Conservation (phyloP, 2,797 vertebrate genomes). For the Bothrops alternatus region DNA sequence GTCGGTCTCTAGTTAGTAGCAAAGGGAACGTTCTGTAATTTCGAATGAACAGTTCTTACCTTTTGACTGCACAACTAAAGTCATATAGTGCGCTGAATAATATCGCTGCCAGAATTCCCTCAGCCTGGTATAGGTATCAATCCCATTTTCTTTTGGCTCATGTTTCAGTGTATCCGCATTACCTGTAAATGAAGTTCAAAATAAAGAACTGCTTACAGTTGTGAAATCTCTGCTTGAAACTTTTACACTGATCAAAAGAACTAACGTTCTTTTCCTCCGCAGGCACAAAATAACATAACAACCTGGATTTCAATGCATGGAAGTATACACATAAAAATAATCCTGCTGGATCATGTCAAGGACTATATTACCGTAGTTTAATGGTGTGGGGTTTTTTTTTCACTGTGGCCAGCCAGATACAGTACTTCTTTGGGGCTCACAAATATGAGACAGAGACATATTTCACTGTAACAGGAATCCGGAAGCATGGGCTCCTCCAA, state of each 20-base stretch:
- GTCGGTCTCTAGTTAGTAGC: not conserved
- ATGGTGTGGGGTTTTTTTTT: not conserved
- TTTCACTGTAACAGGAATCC: not conserved
- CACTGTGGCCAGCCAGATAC: not conserved
- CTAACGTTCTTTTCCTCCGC: not conserved
- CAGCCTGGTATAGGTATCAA: slow-evolving; percentile 86
- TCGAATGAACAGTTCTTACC: slow-evolving; percentile 69
- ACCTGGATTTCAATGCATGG: not conserved
- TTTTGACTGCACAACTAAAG: slow-evolving; percentile 90
- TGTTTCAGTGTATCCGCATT: slow-evolving; percentile 93
- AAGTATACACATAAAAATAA: not conserved
- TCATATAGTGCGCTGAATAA: slow-evolving; percentile 97
- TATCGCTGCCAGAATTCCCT: slow-evolving; percentile 86
- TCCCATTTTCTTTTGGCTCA: slow-evolving; percentile 82
- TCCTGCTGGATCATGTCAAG: not conserved
- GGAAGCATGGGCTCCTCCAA: not conserved
- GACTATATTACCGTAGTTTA: not conserved
- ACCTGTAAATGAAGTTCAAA: slow-evolving; percentile 70
- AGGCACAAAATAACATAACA: not conserved
- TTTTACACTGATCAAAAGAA: not conserved
- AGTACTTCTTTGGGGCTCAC: not conserved
- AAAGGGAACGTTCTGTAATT: not conserved
- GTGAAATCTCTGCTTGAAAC: not conserved
- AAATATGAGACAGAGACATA: not conserved
- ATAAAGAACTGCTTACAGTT: not conserved